Evolutionary conservation across 2,888 invertebrate species (phyloP).

Genomic region (Aleiodes testaceus): DNA sequence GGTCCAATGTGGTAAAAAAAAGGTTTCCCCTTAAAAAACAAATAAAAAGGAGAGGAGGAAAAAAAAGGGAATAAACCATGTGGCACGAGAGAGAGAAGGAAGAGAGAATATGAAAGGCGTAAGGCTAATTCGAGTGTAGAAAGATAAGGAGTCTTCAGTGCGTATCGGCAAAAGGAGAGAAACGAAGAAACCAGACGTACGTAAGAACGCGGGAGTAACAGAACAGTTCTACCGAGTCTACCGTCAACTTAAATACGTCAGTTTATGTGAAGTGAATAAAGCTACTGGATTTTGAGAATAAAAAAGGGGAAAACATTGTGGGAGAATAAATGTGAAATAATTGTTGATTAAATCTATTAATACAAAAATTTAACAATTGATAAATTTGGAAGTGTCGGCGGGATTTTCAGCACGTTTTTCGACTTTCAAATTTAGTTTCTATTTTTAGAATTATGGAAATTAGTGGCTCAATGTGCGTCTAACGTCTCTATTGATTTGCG

Average conservation of each 20-base stretch:
- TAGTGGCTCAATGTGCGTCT: constrained; percentile 17
- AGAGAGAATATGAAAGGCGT: constrained; percentile 52
- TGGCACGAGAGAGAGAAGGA: constrained; percentile 50
- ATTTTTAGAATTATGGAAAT: constrained; percentile 13
- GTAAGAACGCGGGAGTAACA: constrained; percentile 39
- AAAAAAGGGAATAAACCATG: constrained; percentile 28
- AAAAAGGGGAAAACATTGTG: background rate
- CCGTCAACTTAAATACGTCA: background rate
- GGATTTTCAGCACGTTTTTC: constrained; percentile 12
- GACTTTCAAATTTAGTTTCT: constrained; percentile 1
- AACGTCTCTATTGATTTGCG: constrained; percentile 17
- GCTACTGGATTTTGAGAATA: background rate
- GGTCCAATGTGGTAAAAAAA: constrained; percentile 46
- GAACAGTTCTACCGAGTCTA: background rate
- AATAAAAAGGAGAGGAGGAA: background rate
- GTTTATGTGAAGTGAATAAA: background rate
- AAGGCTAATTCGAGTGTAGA: constrained; percentile 53
- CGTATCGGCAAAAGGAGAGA: constrained; percentile 41
- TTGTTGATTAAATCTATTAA: background rate
- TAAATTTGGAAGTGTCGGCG: background rate
- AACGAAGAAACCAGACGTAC: constrained; percentile 27
- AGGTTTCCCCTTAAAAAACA: constrained; percentile 21
- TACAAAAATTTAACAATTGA: background rate
- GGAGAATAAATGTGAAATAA: background rate
- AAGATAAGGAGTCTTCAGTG: constrained; percentile 50